These are phyloP conservation scores for Cacatua alba DNA, from an alignment of 2,113 vertebrate genomes.

Conservation along the genomic window DNA sequence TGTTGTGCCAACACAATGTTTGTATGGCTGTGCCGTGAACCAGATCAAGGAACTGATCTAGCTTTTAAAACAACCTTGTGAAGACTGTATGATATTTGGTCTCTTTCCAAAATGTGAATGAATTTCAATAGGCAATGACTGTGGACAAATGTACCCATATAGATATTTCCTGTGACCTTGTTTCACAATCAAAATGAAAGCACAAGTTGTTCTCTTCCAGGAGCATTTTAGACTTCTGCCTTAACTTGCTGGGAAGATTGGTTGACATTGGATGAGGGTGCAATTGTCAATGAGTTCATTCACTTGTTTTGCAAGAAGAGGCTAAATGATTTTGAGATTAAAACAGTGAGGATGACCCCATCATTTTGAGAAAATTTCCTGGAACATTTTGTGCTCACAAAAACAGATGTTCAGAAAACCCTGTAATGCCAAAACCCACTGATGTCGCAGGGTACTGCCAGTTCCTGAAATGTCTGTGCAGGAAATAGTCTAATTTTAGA, in stretches of 20 bases:
- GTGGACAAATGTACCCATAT: not conserved
- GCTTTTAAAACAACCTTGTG: not conserved
- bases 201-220: not conserved
- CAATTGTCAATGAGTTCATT: not conserved
- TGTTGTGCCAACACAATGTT: constrained; percentile 55
- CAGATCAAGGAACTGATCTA: not conserved
- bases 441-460: not conserved
- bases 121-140: not conserved
- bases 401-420: not conserved
- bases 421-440: not conserved
- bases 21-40: not conserved
- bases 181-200: not conserved
- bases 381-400: not conserved
- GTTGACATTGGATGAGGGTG: not conserved
- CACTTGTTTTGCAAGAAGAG: not conserved
- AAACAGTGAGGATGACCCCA: not conserved
- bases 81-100: not conserved
- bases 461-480: not conserved
- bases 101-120: constrained; percentile 24
- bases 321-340: not conserved
- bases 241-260: not conserved
- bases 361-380: not conserved
- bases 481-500: not conserved
- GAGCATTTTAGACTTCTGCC: not conserved
- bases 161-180: not conserved